phyloP scores from a whole-genome alignment of 2,797 vertebrate species.

The Pogoniulus pusillus region DNA sequence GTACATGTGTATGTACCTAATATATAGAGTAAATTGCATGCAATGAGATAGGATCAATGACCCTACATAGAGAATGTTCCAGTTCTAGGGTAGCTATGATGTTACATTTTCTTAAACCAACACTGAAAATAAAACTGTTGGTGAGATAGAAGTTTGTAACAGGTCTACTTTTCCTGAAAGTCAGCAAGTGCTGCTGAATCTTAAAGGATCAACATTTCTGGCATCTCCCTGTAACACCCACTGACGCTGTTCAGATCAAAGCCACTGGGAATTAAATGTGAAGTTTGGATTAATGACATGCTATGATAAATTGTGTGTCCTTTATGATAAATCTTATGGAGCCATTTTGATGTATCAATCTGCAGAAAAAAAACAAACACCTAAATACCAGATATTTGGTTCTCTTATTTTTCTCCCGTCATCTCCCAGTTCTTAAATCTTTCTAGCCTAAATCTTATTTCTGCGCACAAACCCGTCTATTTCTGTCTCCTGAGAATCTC shows the following conservation, averaged over 20 bases:
- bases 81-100: background rate
- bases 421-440: background rate
- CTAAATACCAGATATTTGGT: background rate
- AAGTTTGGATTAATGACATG: background rate
- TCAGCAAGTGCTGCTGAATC: background rate
- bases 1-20: background rate
- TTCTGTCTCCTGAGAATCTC: conserved; percentile 35
- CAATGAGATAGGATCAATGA: background rate
- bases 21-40: background rate
- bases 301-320: background rate
- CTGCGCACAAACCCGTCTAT: background rate
- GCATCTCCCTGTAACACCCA: background rate
- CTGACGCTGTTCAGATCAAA: background rate
- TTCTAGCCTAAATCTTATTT: conserved; percentile 5
- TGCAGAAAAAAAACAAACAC: background rate
- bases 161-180: background rate
- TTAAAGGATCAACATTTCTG: background rate
- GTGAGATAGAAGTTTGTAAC: background rate
- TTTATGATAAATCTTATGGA: background rate
- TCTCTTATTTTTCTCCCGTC: background rate
- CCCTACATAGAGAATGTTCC: background rate
- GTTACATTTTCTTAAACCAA: background rate
- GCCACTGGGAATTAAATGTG: background rate
- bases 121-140: background rate
- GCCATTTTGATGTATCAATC: background rate